Evolutionary conservation across 2,888 invertebrate species (phyloP).

Genomic region (Leptothorax acervorum): DNA sequence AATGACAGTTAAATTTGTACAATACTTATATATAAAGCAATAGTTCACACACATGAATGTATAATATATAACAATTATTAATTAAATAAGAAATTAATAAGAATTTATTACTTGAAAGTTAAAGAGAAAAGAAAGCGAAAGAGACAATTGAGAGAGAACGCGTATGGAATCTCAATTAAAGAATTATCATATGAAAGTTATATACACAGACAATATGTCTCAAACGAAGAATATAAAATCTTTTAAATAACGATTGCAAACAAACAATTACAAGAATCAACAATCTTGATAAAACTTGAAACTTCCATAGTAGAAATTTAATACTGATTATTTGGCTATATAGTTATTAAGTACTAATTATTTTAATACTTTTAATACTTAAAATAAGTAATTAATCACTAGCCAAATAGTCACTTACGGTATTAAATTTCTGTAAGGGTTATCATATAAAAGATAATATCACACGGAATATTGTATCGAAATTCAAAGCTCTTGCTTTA

Average conservation of each 20-base stretch:
- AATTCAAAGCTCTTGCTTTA: neutral
- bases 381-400: too few relatives aligned
- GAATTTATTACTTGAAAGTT: neutral
- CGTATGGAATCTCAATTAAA: neutral
- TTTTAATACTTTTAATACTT: too few relatives aligned
- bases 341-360: too few relatives aligned
- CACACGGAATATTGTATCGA: neutral
- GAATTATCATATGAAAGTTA: neutral
- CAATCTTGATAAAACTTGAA: neutral
- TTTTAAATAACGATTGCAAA: neutral
- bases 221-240: neutral
- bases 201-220: neutral
- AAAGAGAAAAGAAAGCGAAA: slow-evolving; percentile 10
- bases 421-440: too few relatives aligned
- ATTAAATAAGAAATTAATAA: slow-evolving; percentile 7
- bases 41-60: neutral
- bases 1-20: neutral
- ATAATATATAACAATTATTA: neutral
- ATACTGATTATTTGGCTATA: too few relatives aligned
- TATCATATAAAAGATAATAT: neutral
- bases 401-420: too few relatives aligned
- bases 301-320: too few relatives aligned
- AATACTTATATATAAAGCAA: neutral
- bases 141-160: neutral
- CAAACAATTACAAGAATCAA: neutral